Evolutionary conservation across 30 jellyfish, hydroid and myxozoan genomes (phyloP), one percentile per base, ranked within the genome.

Genomic region (Aurelia sp.): DNA sequence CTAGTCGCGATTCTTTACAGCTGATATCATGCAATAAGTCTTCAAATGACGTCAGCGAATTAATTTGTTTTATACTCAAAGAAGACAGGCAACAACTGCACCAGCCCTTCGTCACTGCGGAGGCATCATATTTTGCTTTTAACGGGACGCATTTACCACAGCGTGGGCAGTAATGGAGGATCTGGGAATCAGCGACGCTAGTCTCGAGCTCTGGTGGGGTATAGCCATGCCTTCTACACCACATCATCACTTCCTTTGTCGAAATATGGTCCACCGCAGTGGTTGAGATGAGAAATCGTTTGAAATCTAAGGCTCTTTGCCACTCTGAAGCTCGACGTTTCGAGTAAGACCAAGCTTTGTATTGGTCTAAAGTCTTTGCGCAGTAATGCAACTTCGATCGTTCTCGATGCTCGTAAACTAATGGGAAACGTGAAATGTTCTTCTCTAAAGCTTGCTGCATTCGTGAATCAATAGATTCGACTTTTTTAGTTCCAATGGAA

Each of bases 251-350:
- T 44, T 79, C 78, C 59, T 89, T 89, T n/a, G 99, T 94, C 13
- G 93, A 51, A 11, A 89, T 63, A 20, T 21, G 76, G 21, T 64
- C 76, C 13, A 52, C 68, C 17, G 50, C n/a, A 8, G 64, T 77
- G 62, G 48, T 52, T 33, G 50, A 44, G 9, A 48, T 19, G n/a
- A 89, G 35, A 41, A 57, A 63, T 31, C 86, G 80, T 59, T 89
- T 89, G 55, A 94, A 16, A 60, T 71, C 88, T 53, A 85, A 73
- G 3, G 97, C 97, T 33, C 99, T 71, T 60, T 94, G 97, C 97
- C 97, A 89, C 67, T 94, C 99, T 6, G 91, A 21, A n/a, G 99
- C 99, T 66, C 99, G 51, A 4, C 99, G 94, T 71, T 94, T 94
- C 27, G 96, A 84, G 52, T 83, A 80, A 18, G 97, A 84, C 99